These are phyloP conservation scores for Ecdyonurus torrentis DNA, from an alignment of 2,888 invertebrate species.

Conservation along the genomic window DNA sequence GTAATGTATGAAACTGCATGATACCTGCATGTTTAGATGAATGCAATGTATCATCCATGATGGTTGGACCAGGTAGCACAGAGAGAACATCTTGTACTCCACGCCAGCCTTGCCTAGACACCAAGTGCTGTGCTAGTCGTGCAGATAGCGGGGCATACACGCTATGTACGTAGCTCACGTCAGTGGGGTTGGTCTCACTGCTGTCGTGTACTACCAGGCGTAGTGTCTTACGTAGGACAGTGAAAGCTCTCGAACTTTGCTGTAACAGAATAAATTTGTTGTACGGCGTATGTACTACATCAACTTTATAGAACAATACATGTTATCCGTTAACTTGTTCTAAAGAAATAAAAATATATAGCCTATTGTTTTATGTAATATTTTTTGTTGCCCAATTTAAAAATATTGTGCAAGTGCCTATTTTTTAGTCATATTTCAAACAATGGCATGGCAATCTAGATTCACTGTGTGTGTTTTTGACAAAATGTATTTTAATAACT, in stretches of 20 bases:
- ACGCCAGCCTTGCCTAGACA: slow-evolving; percentile 33
- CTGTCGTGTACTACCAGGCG: slow-evolving; percentile 78
- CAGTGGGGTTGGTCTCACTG: slow-evolving; percentile 63
- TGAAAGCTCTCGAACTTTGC: slow-evolving; percentile 19
- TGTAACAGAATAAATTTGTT: too few relatives aligned
- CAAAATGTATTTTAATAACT: background rate
- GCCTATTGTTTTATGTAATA: too few relatives aligned
- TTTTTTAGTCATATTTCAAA: background rate
- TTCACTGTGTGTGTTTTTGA: too few relatives aligned
- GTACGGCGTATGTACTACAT: too few relatives aligned
- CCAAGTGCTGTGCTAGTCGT: slow-evolving; percentile 62
- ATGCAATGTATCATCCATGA: slow-evolving; percentile 22
- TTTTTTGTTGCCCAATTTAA: too few relatives aligned
- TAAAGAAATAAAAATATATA: too few relatives aligned
- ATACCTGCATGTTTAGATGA: background rate
- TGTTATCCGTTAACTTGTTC: too few relatives aligned
- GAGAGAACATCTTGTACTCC: slow-evolving; percentile 70
- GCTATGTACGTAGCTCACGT: slow-evolving; percentile 82
- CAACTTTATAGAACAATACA: too few relatives aligned
- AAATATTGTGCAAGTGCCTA: too few relatives aligned
- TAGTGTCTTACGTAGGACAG: slow-evolving; percentile 37
- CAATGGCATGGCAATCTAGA: too few relatives aligned
- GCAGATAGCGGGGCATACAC: slow-evolving; percentile 89
- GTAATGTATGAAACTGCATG: too few relatives aligned
- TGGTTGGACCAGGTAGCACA: slow-evolving; percentile 58